Base-by-base conservation (phyloP, 2,113 vertebrate genomes). In the Edolisoma coerulescens region DNA sequence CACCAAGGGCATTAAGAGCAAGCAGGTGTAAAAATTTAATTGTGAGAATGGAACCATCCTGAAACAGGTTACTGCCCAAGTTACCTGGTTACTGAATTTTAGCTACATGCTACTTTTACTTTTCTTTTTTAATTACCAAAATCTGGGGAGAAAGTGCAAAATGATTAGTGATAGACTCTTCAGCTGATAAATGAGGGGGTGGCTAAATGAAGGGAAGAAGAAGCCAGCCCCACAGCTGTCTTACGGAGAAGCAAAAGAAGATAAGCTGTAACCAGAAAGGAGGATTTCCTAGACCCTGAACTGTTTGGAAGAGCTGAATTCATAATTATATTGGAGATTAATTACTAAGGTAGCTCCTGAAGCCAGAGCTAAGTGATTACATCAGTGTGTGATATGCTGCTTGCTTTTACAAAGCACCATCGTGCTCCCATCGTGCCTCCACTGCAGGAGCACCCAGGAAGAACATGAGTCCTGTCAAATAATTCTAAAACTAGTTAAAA, bases 381-480 rank as follows among this genome's bases (percentile, higher is more conserved):
- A 32, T 2, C 9, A 23, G 32, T 33, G 47, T 64, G 54, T 71
- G 63, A 92, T 50, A 57, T 89, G 83, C 68, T 86, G 54, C 70
- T 88, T 91, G 77, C 74, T 78, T 69, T 81, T 45, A 93, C 61
- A 92, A 96, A 90, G 76, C 70, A 70, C 67, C n/a, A n/a, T n/a
- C n/a, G n/a, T n/a, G n/a, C n/a, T n/a, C n/a, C n/a, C 77, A 78
- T 77, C 16, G 6, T 74, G 22, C 70, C 42, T 56, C 57, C 75
- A 45, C 42, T 56, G 73, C 8, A 8, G 83, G 74, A 90, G 63
- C 7, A 23, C 17, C 33, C 2, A 0, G n/a, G 39, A 89, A 84
- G 24, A 90, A 61, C 52, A 73, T 19, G 44, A 94, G 60, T 75
- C 80, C 64, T 42, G 91, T 87, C 87, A 93, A 84, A 77, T n/a